A percentile compares a stretch with the other conserved stretches of the same genome.
Conservation (phyloP, 2,113 vertebrate species). For the Hucho hucho region DNA sequence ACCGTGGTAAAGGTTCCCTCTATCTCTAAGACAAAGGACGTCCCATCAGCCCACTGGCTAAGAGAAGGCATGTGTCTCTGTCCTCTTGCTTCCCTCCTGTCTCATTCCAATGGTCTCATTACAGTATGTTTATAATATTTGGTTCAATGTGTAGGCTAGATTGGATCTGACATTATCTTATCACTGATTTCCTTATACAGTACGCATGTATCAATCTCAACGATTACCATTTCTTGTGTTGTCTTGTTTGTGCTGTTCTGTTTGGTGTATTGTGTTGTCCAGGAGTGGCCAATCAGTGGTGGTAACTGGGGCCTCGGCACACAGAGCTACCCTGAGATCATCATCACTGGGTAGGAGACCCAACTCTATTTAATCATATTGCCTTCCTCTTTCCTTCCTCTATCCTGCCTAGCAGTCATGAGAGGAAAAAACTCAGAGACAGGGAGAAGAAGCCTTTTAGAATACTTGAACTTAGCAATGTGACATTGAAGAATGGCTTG, state of each 20-base stretch:
- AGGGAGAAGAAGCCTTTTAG: not conserved
- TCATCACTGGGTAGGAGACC: conserved; percentile 94
- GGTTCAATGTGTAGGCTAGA: too few species aligned
- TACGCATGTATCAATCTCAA: too few species aligned
- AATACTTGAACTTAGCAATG: conserved; percentile 17
- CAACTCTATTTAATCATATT: conserved; percentile 44
- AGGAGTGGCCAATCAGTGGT: conserved; percentile 98
- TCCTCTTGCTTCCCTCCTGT: not conserved
- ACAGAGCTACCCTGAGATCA: conserved; percentile 98
- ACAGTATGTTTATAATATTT: too few species aligned
- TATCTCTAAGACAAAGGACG: not conserved
- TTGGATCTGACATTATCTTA: too few species aligned
- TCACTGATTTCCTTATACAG: too few species aligned
- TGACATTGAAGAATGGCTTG: conserved; percentile 54
- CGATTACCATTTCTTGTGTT: not conserved
- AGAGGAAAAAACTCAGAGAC: not conserved
- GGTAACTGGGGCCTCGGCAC: conserved; percentile 97
- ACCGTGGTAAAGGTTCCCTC: not conserved
- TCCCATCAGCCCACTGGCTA: not conserved
- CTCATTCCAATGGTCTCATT: too few species aligned
- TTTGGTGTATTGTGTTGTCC: conserved; percentile 42
- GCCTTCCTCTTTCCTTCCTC: conserved; percentile 6
- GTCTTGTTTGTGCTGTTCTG: conserved; percentile 27
- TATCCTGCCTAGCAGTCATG: conserved; percentile 3
- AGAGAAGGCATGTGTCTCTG: too few species aligned